Evolutionary conservation across 1,140 invertebrate species (phyloP), one percentile per base, ranked within the genome.

Genomic region (Trichoplusia ni): DNA sequence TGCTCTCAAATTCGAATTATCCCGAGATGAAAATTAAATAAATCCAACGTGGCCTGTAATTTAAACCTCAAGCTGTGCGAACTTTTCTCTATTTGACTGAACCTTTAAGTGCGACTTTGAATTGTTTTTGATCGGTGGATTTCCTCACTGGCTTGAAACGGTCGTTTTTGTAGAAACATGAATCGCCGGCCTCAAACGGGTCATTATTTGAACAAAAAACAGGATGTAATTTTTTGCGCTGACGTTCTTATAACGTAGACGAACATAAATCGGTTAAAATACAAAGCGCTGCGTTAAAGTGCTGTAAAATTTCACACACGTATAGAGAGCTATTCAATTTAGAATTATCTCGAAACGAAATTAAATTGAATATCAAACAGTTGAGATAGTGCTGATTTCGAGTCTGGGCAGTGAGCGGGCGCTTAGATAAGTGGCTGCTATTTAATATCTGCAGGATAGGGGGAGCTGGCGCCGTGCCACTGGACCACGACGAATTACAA

Each of bases 381-480:
- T 65, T 54, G 47, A 61, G 71, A 76, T 78, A 75, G 62, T 69
- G 75, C 73, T 77, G 72, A 81, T 74, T 77, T 69, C 51, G 58
- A 70, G 66, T 75, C 73, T 75, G 72, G 61, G 42, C 53, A 59
- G 46, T 66, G 65, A 66, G 61, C 75, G 56, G 64, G 37, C 61
- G 68, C 67, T 75, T 75, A 82, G 75, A 82, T 79, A 82, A 80
- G 76, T 77, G 69, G 60, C 63, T 40, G 49, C 71, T 79, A 73
- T 75, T 79, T 81, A 81, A 82, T 82, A 82, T 75, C 71, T 61
- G 62, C 67, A 62, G 67, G 63, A 67, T 71, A 58, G 53, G 47
- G 44, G 61, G 51, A 65, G 40, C 72, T 81, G 79, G 79, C 69
- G 31, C 46, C 23, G 53, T 68, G 79, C 79, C 79, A 81, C 44